Conservation (phyloP, 2,113 vertebrate species). For the Cynopterus brachyotis region DNA sequence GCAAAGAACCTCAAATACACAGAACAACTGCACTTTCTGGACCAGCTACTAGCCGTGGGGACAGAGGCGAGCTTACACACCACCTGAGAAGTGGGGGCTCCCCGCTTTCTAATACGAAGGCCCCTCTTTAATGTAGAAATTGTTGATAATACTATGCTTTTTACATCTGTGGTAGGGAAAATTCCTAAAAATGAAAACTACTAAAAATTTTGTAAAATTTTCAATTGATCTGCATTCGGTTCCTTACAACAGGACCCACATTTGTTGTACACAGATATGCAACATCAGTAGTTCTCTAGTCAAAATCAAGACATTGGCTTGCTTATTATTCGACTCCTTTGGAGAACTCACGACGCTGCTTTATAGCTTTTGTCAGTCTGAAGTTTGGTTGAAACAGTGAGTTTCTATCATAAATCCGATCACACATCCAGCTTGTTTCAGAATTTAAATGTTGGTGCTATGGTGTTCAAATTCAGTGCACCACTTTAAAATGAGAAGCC, state of each 20-base stretch:
- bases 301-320: background rate
- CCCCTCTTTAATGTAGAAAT: background rate
- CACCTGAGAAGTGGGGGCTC: background rate
- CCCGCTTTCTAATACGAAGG: background rate
- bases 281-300: background rate
- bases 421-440: background rate
- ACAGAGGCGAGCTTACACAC: accelerated
- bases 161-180: background rate
- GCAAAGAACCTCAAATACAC: background rate
- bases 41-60: background rate
- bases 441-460: background rate
- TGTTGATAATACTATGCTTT: background rate
- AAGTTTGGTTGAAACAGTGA: background rate
- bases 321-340: background rate
- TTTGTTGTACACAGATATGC: background rate
- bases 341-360: background rate
- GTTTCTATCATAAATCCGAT: background rate
- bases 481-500: background rate
- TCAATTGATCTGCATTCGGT: background rate
- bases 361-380: background rate
- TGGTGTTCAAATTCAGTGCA: background rate
- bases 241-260: background rate
- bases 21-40: background rate
- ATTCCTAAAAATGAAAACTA: background rate
- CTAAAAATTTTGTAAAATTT: background rate